Base-by-base conservation (phyloP, 2,797 vertebrate genomes). In the Myiotriccus ornatus region DNA sequence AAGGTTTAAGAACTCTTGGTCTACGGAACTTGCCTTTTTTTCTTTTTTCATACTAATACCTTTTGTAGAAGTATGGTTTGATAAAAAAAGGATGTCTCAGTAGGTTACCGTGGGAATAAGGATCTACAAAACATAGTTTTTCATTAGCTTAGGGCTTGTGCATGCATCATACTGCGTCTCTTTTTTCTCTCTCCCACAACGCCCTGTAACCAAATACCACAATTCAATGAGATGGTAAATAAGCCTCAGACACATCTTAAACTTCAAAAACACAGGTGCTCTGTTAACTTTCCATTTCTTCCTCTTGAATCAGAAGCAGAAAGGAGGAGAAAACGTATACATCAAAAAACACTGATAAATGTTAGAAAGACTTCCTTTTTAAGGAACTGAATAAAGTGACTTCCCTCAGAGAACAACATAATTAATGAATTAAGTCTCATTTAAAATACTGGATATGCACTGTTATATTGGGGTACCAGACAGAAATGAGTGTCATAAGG, bases 71-170 rank as follows among this genome's bases (percentile, higher is more conserved):
- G 41, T 90, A 83, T 16, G 41, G 56, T 89, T 93, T 92, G 78
- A 92, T 78, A 87, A 77, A 89, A 89, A 71, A 86, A 74, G 21
- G 83, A 55, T 44, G 68, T 80, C 87, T 79, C 93, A 93, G 88
- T 80, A 94, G 93, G 83, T 80, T 93, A 96, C 74, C 12, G 44
- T 94, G 93, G 68, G 90, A 96, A 95, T 88, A 84, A 93, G 39
- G 57, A 93, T 65, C 83, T 91, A 82, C 85, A 91, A 95, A 94
- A 90, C 75, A 80, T 1, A 49, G 55, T 50, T 90, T 84, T 94
- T 89, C 93, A 90, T 88, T 84, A 96, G 86, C 63, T 87, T 62
- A 67, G 67, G 62, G 76, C 86, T 82, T 90, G 76, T 71, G 67
- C 49, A 47, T 86, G 85, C 63, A 94, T 93, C 83, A 81, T 52